Conservation (phyloP, 2,113 vertebrate genomes). For the Oryzias melastigma region DNA sequence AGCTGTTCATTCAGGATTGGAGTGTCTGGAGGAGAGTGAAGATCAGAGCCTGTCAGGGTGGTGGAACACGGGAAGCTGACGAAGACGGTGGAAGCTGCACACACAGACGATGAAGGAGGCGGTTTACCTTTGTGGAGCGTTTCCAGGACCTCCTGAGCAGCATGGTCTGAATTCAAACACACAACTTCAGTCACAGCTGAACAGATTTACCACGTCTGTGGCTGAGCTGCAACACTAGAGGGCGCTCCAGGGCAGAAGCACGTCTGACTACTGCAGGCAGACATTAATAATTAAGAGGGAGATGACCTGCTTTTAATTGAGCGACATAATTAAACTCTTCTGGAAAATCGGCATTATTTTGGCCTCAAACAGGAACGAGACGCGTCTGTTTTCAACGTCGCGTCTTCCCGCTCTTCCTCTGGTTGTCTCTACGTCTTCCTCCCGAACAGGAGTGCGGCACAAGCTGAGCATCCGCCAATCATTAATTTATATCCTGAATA, state of each 20-base stretch:
- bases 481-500: slow-evolving; percentile 48
- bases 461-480: not conserved
- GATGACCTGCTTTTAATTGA: slow-evolving; percentile 4
- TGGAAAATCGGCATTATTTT: not conserved
- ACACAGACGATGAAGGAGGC: slow-evolving; percentile 5
- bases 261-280: not conserved
- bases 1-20: no score
- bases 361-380: not conserved
- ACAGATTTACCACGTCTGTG: not conserved
- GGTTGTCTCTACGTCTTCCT: not conserved
- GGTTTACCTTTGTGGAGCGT: slow-evolving; percentile 91
- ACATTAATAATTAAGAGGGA: not conserved
- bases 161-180: slow-evolving; percentile 86
- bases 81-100: not conserved
- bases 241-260: not conserved
- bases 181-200: slow-evolving; percentile 60
- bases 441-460: slow-evolving; percentile 6
- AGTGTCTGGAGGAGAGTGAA: no score
- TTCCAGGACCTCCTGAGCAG: slow-evolving; percentile 95
- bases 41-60: no score
- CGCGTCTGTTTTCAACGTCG: not conserved
- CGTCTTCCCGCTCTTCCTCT: not conserved
- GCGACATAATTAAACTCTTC: slow-evolving; percentile 11
- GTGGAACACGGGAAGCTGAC: no score
- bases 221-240: slow-evolving; percentile 6